phyloP scores from a whole-genome alignment of 2,888 invertebrate genomes.

The Watsonalla binaria region DNA sequence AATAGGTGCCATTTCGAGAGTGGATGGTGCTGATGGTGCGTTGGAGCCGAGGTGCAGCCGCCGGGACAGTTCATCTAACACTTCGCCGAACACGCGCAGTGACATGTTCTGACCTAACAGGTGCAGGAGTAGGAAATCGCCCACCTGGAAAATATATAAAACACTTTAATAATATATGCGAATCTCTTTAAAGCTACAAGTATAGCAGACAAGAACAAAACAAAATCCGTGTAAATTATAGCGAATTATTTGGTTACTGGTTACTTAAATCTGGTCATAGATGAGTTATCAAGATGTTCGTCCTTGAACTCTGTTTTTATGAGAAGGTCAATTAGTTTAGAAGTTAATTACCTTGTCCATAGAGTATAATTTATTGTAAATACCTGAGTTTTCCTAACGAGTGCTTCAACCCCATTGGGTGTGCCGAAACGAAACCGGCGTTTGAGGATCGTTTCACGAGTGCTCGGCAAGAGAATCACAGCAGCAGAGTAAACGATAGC shows the following conservation, averaged over 20 bases:
- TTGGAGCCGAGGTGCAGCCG: constrained; percentile 84
- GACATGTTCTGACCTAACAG: constrained; percentile 93
- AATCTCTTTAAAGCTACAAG: too few species aligned
- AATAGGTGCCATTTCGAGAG: constrained; percentile 91
- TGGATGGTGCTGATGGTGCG: constrained; percentile 91
- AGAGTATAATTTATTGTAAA: constrained; percentile 2
- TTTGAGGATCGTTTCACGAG: constrained; percentile 88
- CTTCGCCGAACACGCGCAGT: constrained; percentile 87
- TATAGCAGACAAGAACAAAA: too few species aligned
- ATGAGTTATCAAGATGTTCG: too few species aligned
- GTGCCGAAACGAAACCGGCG: constrained; percentile 88
- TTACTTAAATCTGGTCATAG: too few species aligned
- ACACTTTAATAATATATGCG: background rate
- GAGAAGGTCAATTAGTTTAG: background rate
- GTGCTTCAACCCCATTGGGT: constrained; percentile 84
- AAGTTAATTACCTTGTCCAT: background rate
- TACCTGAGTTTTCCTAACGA: constrained; percentile 90
- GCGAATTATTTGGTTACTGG: too few species aligned
- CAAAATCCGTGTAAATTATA: background rate
- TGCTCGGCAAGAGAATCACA: constrained; percentile 87
- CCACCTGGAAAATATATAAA: constrained; percentile 79
- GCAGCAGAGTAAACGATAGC: constrained; percentile 90
- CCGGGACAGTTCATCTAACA: constrained; percentile 87
- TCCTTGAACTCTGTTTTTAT: background rate
- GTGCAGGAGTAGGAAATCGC: constrained; percentile 91